Evolutionary conservation across 2,797 vertebrate species (phyloP).

Genomic region (Channallabes apus): DNA sequence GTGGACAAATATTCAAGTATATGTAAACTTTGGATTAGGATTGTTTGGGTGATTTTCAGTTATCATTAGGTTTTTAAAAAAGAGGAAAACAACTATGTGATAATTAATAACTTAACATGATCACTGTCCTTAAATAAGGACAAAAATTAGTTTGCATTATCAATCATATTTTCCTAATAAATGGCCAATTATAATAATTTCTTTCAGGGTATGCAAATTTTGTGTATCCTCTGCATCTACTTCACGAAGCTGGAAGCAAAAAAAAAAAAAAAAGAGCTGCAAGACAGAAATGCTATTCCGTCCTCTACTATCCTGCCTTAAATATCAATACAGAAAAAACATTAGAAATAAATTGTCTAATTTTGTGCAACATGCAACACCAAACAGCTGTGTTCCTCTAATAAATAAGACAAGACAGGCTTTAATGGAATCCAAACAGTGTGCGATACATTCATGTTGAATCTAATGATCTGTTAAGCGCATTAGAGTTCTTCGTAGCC

Average conservation of each 20-base stretch:
- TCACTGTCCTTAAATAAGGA: too few relatives aligned
- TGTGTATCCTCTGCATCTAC: neutral
- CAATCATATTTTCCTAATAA: too few relatives aligned
- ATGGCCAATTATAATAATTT: too few relatives aligned
- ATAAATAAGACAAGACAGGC: slow-evolving; percentile 27
- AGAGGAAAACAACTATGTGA: too few relatives aligned
- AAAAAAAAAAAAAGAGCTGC: neutral
- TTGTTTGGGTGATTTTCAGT: too few relatives aligned
- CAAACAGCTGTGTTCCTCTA: slow-evolving; percentile 36
- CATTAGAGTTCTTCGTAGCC: slow-evolving; percentile 21
- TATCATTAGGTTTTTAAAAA: too few relatives aligned
- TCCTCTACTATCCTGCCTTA: neutral
- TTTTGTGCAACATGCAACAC: slow-evolving; percentile 1
- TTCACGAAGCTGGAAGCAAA: too few relatives aligned
- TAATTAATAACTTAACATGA: too few relatives aligned
- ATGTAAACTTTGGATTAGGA: too few relatives aligned
- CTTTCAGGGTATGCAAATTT: too few relatives aligned
- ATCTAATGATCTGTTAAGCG: slow-evolving; percentile 38
- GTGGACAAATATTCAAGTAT: too few relatives aligned
- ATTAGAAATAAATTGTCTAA: neutral
- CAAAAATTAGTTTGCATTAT: too few relatives aligned
- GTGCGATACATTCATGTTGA: slow-evolving; percentile 17
- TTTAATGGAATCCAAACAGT: slow-evolving; percentile 38
- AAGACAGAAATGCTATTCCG: neutral
- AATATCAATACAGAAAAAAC: neutral